Conservation (phyloP, 2,888 invertebrate genomes). For the Schizotus pectinicornis region DNA sequence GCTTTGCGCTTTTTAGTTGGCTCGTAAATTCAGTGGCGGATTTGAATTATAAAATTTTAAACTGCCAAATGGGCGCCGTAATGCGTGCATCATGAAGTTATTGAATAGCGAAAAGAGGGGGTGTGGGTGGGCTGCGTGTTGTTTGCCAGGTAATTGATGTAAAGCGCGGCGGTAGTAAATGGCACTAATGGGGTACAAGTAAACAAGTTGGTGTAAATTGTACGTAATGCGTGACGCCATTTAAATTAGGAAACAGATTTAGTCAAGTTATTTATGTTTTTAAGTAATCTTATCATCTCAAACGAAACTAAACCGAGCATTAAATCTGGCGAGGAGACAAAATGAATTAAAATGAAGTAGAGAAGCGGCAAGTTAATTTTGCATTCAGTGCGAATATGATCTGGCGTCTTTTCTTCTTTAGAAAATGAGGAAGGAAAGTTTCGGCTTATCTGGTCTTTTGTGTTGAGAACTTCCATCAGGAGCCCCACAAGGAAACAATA, state of each 20-base stretch:
- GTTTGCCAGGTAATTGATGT: constrained; percentile 21
- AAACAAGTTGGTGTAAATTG: constrained; percentile 37
- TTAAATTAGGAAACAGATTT: constrained; percentile 49
- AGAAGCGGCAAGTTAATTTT: constrained; percentile 48
- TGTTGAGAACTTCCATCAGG: constrained; percentile 51
- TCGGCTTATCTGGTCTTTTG: constrained; percentile 54
- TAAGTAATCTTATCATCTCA: constrained; percentile 51
- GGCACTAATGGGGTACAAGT: constrained; percentile 31
- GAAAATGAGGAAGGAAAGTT: constrained; percentile 49
- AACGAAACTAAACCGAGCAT: constrained; percentile 51
- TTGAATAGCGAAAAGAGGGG: no score
- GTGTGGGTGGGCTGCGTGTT: background rate
- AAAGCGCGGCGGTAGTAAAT: constrained; percentile 9
- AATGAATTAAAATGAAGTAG: constrained; percentile 48
- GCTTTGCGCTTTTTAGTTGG: constrained; percentile 14
- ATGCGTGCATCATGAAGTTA: constrained; percentile 10
- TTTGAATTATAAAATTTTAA: constrained; percentile 3
- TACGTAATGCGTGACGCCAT: constrained; percentile 43
- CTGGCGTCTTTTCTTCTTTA: constrained; percentile 50
- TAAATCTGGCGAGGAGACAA: constrained; percentile 49
- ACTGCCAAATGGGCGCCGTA: constrained; percentile 5
- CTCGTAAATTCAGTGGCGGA: constrained; percentile 14
- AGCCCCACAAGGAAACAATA: constrained; percentile 52
- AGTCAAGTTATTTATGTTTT: constrained; percentile 51
- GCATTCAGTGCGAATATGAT: constrained; percentile 53